These are phyloP conservation scores for Troilus luridus DNA, from an alignment of 2,888 invertebrate genomes.

Conservation along the genomic window DNA sequence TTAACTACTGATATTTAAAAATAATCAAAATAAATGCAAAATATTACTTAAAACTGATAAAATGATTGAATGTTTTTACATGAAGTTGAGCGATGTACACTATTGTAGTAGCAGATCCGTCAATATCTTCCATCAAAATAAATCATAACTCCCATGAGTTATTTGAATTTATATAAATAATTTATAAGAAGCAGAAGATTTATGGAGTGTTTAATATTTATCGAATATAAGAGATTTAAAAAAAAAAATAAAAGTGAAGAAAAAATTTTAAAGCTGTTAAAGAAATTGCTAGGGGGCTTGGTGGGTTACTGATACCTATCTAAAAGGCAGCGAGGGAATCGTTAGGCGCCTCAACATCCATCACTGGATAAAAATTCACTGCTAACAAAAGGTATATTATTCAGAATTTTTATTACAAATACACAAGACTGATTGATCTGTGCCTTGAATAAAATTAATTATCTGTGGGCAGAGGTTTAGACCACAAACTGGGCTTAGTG, in stretches of 20 bases:
- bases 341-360: background rate
- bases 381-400: background rate
- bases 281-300: background rate
- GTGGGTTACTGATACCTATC: background rate
- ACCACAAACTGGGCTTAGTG: too few relatives aligned
- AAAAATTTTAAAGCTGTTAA: background rate
- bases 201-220: background rate
- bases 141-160: background rate
- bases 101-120: background rate
- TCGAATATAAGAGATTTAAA: background rate
- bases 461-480: background rate
- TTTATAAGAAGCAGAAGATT: background rate
- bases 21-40: too few relatives aligned
- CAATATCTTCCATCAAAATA: conserved; percentile 4
- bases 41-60: background rate
- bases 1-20: too few relatives aligned
- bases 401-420: background rate
- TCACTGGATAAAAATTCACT: background rate
- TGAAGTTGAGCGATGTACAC: background rate
- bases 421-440: background rate
- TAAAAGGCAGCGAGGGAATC: background rate
- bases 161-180: conserved; percentile 40
- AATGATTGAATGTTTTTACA: background rate
- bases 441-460: background rate
- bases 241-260: background rate